Conservation (phyloP, 2,113 vertebrate genomes). For the Notothenia rossii region DNA sequence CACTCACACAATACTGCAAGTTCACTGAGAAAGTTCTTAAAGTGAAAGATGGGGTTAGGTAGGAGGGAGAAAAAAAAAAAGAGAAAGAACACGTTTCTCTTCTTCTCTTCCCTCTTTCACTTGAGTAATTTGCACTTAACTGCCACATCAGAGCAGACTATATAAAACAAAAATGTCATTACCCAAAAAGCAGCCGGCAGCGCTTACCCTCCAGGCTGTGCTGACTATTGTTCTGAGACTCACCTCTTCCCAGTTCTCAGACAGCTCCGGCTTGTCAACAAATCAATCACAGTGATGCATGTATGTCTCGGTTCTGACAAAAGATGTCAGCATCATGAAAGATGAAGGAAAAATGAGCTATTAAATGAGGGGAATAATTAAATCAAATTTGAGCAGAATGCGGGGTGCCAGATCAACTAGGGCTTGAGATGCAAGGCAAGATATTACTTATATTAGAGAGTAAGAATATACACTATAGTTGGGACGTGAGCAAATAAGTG, state of each 20-base stretch:
- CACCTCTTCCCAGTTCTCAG: conserved; percentile 69
- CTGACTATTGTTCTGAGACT: conserved; percentile 65
- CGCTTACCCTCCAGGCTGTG: conserved; percentile 70
- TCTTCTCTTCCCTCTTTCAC: conserved; percentile 60
- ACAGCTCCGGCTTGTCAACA: conserved; percentile 45
- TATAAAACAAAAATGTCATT: conserved; percentile 81
- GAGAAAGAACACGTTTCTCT: conserved; percentile 27
- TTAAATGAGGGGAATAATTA: conserved; percentile 3
- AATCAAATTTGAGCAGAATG: not conserved
- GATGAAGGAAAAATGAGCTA: conserved; percentile 25
- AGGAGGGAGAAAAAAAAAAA: not conserved
- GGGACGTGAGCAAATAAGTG: not conserved
- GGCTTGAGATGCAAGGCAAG: not conserved
- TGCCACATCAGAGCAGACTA: conserved; percentile 82
- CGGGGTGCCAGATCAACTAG: conserved; percentile 24
- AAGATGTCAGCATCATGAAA: conserved; percentile 48
- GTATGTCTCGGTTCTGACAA: conserved; percentile 9
- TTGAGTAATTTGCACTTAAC: conserved; percentile 82
- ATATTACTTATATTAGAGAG: not conserved
- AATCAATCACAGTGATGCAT: conserved; percentile 55
- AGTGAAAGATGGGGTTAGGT: conserved; percentile 21
- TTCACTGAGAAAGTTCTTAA: conserved; percentile 6
- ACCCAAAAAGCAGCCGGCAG: conserved; percentile 72
- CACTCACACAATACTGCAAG: conserved; percentile 37
- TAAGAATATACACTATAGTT: not conserved